phyloP scores from a whole-genome alignment of 2,797 vertebrate species.

The Microhierax caerulescens region DNA sequence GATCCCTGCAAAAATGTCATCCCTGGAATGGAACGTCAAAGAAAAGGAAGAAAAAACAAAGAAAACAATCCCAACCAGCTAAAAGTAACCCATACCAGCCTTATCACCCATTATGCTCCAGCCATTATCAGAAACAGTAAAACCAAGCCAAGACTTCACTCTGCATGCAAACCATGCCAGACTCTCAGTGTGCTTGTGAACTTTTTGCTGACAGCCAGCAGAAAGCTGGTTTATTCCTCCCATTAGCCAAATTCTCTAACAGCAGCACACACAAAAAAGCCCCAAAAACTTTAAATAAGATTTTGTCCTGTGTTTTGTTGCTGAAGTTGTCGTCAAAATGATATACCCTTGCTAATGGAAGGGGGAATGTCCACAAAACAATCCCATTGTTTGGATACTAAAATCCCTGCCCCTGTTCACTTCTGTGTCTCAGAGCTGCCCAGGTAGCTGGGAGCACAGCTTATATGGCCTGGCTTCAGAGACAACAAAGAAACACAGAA shows the following conservation, averaged over 20 bases:
- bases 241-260: neutral
- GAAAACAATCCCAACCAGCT: neutral
- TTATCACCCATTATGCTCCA: neutral
- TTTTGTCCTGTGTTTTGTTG: neutral
- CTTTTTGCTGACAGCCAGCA: neutral
- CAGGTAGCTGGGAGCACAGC: neutral
- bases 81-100: neutral
- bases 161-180: neutral
- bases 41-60: neutral
- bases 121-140: neutral
- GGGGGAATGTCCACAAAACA: neutral
- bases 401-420: neutral
- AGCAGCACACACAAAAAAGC: neutral
- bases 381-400: neutral
- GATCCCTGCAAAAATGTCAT: neutral
- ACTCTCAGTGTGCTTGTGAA: neutral
- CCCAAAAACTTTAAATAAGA: neutral
- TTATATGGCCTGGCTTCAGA: neutral
- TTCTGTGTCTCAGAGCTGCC: neutral
- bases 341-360: neutral
- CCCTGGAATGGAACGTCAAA: neutral
- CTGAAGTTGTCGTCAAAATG: neutral
- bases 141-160: neutral
- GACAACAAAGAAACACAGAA: neutral
- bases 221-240: neutral